These are phyloP conservation scores for Leptosomus discolor DNA, from an alignment of 2,113 vertebrate species.

Conservation along the genomic window DNA sequence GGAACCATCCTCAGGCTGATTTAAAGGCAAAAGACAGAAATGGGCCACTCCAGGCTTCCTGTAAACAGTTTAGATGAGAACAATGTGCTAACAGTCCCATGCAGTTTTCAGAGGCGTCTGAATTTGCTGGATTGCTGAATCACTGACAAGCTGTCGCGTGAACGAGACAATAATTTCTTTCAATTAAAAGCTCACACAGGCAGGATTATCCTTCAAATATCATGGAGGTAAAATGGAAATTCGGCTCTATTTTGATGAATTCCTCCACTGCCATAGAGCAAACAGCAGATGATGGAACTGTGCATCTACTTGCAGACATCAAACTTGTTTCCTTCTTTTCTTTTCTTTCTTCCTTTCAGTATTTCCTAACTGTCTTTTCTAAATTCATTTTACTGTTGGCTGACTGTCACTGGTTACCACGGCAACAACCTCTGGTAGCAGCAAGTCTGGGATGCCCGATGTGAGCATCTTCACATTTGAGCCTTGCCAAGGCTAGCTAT, in stretches of 20 bases:
- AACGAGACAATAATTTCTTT: constrained; percentile 1
- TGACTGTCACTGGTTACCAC: constrained; percentile 56
- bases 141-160: background rate
- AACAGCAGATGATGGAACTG: background rate
- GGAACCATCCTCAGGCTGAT: constrained; percentile 2
- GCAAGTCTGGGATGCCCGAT: constrained; percentile 35
- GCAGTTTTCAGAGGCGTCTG: constrained; percentile 3
- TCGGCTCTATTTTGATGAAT: background rate
- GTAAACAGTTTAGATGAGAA: constrained; percentile 40
- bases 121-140: constrained; percentile 30
- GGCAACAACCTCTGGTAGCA: constrained; percentile 60
- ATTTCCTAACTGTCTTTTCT: constrained; percentile 36
- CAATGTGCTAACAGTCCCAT: background rate
- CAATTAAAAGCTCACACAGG: background rate
- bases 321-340: constrained; percentile 2
- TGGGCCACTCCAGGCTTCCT: constrained; percentile 5
- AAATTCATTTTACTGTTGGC: constrained; percentile 32
- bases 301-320: background rate
- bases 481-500: constrained; percentile 51
- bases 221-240: background rate
- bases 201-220: background rate
- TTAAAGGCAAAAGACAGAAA: constrained; percentile 46
- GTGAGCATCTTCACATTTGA: constrained; percentile 54
- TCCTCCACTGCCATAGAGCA: background rate
- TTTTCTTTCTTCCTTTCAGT: constrained; percentile 4